phyloP scores from a whole-genome alignment of 1,140 invertebrate species.

The Pararge aegeria region DNA sequence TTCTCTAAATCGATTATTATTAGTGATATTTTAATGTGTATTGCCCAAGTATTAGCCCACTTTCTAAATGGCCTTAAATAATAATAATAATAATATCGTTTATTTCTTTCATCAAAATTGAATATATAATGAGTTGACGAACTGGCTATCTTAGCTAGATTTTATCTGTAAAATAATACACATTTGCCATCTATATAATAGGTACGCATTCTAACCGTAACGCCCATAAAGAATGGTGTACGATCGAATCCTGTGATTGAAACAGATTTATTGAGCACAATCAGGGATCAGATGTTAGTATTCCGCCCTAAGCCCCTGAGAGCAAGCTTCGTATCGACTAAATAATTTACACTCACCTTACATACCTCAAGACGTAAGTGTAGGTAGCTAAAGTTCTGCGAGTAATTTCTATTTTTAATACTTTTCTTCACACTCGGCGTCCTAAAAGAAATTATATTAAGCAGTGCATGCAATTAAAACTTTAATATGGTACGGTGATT shows the following conservation, averaged over 20 bases:
- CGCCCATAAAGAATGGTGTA: conserved; percentile 16
- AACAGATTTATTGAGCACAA: conserved; percentile 63
- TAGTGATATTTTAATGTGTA: too few species aligned
- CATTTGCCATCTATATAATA: too few species aligned
- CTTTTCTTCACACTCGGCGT: conserved; percentile 11
- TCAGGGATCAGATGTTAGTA: conserved; percentile 72
- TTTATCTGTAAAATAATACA: too few species aligned
- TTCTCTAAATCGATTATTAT: too few species aligned
- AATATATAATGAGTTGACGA: too few species aligned
- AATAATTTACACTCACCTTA: conserved; percentile 69
- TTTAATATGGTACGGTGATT: conserved; percentile 22
- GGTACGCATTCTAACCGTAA: neutral
- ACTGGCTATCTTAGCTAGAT: too few species aligned
- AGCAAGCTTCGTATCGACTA: conserved; percentile 55
- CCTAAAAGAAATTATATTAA: conserved; percentile 25
- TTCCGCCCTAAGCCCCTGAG: conserved; percentile 61
- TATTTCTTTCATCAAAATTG: too few species aligned
- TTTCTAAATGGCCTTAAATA: too few species aligned
- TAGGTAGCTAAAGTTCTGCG: conserved; percentile 4
- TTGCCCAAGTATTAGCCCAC: too few species aligned
- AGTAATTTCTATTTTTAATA: conserved; percentile 19
- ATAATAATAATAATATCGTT: too few species aligned
- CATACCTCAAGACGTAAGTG: conserved; percentile 17
- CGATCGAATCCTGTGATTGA: conserved; percentile 34
- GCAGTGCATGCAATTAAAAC: conserved; percentile 31